Conservation (phyloP, 2,797 vertebrate genomes). For the Tokudaia muenninki region DNA sequence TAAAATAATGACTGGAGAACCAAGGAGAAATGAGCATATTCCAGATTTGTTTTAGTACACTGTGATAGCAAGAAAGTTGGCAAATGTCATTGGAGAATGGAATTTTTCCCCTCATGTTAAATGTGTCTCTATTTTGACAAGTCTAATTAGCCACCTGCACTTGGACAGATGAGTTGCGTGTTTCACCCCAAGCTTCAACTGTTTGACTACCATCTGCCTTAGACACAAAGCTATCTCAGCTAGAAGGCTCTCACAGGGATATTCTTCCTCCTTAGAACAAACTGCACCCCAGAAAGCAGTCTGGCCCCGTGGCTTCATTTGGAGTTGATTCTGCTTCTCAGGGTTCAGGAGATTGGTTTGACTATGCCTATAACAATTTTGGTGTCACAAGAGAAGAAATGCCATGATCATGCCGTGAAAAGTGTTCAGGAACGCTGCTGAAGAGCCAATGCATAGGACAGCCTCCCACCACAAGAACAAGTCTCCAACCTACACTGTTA, state of each 20-base stretch:
- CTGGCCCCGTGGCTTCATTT: slow-evolving; percentile 1
- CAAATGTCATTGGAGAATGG: slow-evolving; percentile 22
- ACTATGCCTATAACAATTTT: slow-evolving; percentile 4
- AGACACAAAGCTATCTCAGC: slow-evolving; percentile 18
- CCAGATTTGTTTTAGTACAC: slow-evolving; percentile 37
- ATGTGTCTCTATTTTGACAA: slow-evolving; percentile 54
- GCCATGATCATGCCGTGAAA: not conserved
- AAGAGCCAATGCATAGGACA: not conserved
- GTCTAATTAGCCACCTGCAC: slow-evolving; percentile 27
- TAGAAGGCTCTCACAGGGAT: not conserved
- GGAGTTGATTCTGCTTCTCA: not conserved
- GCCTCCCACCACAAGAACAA: not conserved
- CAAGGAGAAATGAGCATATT: slow-evolving; percentile 49
- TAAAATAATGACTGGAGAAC: slow-evolving; percentile 51
- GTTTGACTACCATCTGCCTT: slow-evolving; percentile 46
- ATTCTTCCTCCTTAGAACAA: slow-evolving; percentile 40
- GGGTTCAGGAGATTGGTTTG: not conserved
- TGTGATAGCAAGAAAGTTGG: slow-evolving; percentile 46
- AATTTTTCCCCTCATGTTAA: not conserved
- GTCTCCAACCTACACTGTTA: not conserved
- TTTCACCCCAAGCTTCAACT: slow-evolving; percentile 32
- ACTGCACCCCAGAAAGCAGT: not conserved
- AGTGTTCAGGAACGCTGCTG: not conserved
- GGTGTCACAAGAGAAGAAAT: not conserved
- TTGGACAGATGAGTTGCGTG: not conserved